Base-by-base conservation (phyloP, 2,888 invertebrate genomes). In the Amiota mariae region DNA sequence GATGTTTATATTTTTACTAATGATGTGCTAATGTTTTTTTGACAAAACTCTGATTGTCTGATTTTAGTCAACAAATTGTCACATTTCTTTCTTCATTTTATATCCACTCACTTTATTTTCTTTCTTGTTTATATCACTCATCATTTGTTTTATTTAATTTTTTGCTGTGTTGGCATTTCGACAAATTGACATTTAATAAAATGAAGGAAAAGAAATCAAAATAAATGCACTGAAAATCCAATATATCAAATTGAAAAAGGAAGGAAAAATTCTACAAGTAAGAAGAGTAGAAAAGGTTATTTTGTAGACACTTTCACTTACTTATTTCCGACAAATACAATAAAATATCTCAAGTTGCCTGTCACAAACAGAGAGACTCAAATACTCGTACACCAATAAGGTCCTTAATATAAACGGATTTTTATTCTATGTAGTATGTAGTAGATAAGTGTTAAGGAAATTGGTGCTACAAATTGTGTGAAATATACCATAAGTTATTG, bases 261-360 rank as follows among this genome's bases (percentile, higher is more conserved):
- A 36, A 36, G 36, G 36, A 6, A 36, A 36, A 36, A 36, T 36
- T 6, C 36, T 36, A 36, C 24, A 3, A 24, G 3, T 3, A n/a
- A n/a, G n/a, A n/a, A 24, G 24, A 24, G 24, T 24, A 24, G 24
- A 24, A 24, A n/a, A n/a, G 3, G 24, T 24, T 24, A 3, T 24
- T 36, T 36, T 2, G 59, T n/a, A 15, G 59, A 59, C 59, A 59
- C 6, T 2, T 36, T 36, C 8, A 20, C 59, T 1, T 11, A 20
- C 59, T 1, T 11, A 59, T 18, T 15, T 59, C 18, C 18, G 15
- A 20, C 3, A 12, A 54, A 54, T n/a, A n/a, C 8, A 8, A 20
- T n/a, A n/a, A 54, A 8, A 20, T 9, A 36, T 36, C 68, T 61
- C 70, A 71, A 76, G 73, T 76, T 73, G 73, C 76, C 73, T 76